Percentiles rank a stretch among this genome's conserved stretches.
These are phyloP conservation scores for Fregetta grallaria DNA, from an alignment of 2,113 vertebrate genomes.

Conservation along the genomic window DNA sequence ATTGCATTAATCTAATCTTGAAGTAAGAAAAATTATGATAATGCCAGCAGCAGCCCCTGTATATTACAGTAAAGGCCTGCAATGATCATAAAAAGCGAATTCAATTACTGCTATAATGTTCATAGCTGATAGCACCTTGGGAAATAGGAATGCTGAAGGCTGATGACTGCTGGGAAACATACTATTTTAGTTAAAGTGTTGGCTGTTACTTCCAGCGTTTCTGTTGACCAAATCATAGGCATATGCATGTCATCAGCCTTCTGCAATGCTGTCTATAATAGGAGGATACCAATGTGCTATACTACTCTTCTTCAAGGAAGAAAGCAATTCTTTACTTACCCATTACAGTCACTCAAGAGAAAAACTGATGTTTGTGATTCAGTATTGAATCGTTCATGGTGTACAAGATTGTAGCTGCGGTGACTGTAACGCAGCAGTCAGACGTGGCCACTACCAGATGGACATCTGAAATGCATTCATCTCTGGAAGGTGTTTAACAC, in stretches of 20 bases:
- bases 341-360: background rate
- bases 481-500: background rate
- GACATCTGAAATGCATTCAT: background rate
- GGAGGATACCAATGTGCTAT: background rate
- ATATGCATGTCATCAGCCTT: background rate
- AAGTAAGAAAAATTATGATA: slow-evolving; percentile 35
- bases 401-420: background rate
- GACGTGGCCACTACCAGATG: background rate
- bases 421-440: background rate
- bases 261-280: background rate
- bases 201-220: background rate
- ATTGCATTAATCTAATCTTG: slow-evolving; percentile 54
- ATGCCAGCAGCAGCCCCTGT: background rate
- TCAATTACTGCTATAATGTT: slow-evolving; percentile 42
- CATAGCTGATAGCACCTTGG: slow-evolving; percentile 29
- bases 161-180: background rate
- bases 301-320: background rate
- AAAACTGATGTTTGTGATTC: background rate
- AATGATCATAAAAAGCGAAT: slow-evolving; percentile 50
- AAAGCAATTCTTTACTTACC: background rate
- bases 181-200: background rate
- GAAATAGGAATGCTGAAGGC: background rate
- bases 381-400: background rate
- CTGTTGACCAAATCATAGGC: background rate
- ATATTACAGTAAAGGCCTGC: slow-evolving; percentile 3